These are phyloP conservation scores for Pangasius krempfi DNA, from an alignment of 2,797 vertebrate genomes.

Conservation along the genomic window DNA sequence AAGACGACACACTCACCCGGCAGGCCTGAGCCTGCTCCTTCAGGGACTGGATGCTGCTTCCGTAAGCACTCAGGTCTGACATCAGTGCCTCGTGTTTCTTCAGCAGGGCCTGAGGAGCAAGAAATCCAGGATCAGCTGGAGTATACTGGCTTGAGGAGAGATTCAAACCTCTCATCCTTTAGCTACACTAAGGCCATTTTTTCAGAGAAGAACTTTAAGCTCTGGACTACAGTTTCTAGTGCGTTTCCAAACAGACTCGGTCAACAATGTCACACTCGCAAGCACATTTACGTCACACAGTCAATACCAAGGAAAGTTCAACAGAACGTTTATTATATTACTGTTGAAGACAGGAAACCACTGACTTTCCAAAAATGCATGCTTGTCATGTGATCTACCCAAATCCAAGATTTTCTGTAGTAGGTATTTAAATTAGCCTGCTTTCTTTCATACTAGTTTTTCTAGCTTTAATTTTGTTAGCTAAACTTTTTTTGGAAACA, in stretches of 20 bases:
- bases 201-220: not conserved
- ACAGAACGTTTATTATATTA: not conserved
- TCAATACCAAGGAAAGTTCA: not conserved
- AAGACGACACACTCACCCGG: conserved; percentile 79
- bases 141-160: not conserved
- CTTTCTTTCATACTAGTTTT: not conserved
- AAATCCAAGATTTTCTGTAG: not conserved
- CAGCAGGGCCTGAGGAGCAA: conserved; percentile 84
- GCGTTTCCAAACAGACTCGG: not conserved
- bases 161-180: not conserved
- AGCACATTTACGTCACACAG: not conserved
- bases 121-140: conserved; percentile 24
- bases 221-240: not conserved
- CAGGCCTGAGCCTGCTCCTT: conserved; percentile 94
- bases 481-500: not conserved
- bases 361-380: not conserved
- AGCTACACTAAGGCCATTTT: not conserved
- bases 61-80: conserved; percentile 96
- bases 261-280: not conserved
- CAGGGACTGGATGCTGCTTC: conserved; percentile 92
- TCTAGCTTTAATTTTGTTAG: not conserved
- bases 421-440: not conserved
- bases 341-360: not conserved
- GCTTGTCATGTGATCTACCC: not conserved
- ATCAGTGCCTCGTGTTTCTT: conserved; percentile 98